Conservation (phyloP, 2,888 invertebrate genomes). For the Cerceris rybyensis region DNA sequence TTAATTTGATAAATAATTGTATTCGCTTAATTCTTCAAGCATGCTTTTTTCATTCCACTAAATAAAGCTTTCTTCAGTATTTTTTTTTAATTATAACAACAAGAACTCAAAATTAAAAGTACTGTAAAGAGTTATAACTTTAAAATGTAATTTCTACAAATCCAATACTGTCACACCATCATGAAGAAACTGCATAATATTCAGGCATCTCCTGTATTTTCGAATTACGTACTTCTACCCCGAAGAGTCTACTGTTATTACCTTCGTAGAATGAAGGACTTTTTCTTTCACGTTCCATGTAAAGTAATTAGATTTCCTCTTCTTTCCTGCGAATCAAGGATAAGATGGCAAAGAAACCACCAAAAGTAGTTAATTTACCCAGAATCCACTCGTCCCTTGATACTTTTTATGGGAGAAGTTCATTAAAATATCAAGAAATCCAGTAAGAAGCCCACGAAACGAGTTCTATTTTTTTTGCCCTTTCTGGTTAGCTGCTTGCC, state of each 20-base stretch:
- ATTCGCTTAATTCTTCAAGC: too few relatives aligned
- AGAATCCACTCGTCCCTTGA: slow-evolving; percentile 11
- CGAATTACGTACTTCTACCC: not conserved
- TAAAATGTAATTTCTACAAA: too few relatives aligned
- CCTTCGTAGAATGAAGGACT: not conserved
- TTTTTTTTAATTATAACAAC: not conserved
- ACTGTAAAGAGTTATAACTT: too few relatives aligned
- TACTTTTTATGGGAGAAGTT: slow-evolving; percentile 29
- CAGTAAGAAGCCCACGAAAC: not conserved
- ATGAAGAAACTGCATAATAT: too few relatives aligned
- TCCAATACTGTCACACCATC: too few relatives aligned
- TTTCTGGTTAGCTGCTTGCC: slow-evolving; percentile 6
- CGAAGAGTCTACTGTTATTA: not conserved
- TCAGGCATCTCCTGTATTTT: not conserved
- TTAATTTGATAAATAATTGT: too few relatives aligned
- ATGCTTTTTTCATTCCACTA: not conserved
- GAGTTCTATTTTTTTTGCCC: slow-evolving; percentile 17
- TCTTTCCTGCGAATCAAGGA: slow-evolving; percentile 6
- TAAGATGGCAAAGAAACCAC: slow-evolving; percentile 6
- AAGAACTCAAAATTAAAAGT: not conserved
- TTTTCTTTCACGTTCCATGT: not conserved
- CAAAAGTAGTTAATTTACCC: slow-evolving; percentile 37
- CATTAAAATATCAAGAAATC: slow-evolving; percentile 38
- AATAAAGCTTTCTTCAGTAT: not conserved
- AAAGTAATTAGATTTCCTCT: slow-evolving; percentile 4